Evolutionary conservation across 2,888 invertebrate species (phyloP).

Genomic region (Drosophila formosana): DNA sequence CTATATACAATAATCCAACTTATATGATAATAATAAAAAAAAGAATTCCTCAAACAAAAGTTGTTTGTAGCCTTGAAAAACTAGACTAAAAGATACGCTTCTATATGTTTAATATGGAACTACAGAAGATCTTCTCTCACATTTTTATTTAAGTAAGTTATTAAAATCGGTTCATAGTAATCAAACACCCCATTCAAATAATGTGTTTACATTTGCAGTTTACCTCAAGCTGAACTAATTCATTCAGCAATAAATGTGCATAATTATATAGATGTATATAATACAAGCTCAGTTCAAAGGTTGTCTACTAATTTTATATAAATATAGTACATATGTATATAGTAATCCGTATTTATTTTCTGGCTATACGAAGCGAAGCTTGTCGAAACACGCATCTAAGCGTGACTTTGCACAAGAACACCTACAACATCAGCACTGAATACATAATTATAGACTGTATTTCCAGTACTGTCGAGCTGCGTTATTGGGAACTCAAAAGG

Average conservation of each 20-base stretch:
- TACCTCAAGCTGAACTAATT: constrained; percentile 20
- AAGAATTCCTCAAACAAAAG: neutral
- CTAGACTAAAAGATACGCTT: neutral
- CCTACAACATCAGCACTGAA: constrained; percentile 6
- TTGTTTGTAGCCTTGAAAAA: neutral
- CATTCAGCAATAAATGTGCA: constrained; percentile 7
- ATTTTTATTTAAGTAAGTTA: neutral
- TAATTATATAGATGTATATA: neutral
- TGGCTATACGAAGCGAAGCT: constrained; percentile 10
- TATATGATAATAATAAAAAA: neutral
- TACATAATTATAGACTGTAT: constrained; percentile 22
- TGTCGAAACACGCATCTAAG: constrained; percentile 40
- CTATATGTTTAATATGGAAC: neutral
- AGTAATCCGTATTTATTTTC: constrained; percentile 2
- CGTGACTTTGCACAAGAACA: constrained; percentile 43
- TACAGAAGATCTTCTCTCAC: neutral
- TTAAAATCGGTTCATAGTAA: constrained; percentile 6
- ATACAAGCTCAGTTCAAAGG: constrained; percentile 10
- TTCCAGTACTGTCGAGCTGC: neutral
- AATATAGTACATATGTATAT: neutral
- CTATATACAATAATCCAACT: no score
- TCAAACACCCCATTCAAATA: constrained; percentile 3
- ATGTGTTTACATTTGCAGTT: constrained; percentile 1
- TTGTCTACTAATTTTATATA: constrained; percentile 17
- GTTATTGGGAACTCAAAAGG: neutral